Evolutionary conservation across 1,140 invertebrate genomes (phyloP).

Genomic region (Homarus americanus): DNA sequence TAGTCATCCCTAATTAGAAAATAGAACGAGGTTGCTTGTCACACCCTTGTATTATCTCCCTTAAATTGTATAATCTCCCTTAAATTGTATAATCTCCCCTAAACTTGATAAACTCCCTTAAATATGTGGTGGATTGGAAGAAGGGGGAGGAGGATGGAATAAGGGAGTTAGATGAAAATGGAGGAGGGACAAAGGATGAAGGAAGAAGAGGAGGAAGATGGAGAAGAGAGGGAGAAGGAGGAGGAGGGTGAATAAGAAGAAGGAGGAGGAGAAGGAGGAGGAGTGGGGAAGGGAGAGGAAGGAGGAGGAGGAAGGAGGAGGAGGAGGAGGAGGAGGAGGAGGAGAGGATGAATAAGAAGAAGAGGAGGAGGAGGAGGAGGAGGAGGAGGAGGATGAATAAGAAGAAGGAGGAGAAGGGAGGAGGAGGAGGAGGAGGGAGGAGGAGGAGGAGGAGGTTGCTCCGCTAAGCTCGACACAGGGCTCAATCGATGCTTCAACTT

Average conservation of each 20-base stretch:
- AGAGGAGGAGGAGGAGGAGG: neutral
- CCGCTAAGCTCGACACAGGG: too few species aligned
- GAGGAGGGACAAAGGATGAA: neutral
- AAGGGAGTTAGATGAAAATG: neutral
- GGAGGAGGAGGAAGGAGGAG: neutral
- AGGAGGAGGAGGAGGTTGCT: neutral
- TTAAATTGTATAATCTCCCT: too few species aligned
- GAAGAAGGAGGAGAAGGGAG: neutral
- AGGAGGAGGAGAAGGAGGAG: neutral
- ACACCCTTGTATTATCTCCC: too few species aligned
- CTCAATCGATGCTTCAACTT: too few species aligned
- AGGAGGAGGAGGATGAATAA: neutral
- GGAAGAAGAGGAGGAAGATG: neutral
- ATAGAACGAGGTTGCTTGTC: too few species aligned
- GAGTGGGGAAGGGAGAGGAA: conserved; percentile 12
- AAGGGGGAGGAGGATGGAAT: neutral
- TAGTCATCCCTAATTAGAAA: too few species aligned
- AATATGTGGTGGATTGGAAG: too few species aligned
- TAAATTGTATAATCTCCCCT: too few species aligned
- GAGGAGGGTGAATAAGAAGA: neutral
- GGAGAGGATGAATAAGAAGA: neutral
- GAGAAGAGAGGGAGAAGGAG: neutral
- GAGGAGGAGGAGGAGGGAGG: neutral
- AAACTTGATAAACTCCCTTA: too few species aligned
- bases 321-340: neutral